phyloP scores from a whole-genome alignment of 2,888 invertebrate species.

The Stenoptilia bipunctidactyla region DNA sequence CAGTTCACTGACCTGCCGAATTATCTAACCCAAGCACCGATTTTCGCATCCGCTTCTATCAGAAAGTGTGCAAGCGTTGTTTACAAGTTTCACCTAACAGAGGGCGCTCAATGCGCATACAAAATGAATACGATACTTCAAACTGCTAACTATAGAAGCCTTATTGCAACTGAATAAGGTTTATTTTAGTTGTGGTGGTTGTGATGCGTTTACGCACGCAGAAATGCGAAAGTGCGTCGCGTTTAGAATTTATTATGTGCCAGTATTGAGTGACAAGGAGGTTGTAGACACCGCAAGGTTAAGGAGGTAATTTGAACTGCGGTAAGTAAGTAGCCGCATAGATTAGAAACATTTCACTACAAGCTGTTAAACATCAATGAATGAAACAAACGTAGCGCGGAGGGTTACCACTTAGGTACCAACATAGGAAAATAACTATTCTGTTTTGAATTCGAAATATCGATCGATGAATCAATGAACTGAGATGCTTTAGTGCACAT shows the following conservation, averaged over 20 bases:
- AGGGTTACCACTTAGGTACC: too few relatives aligned
- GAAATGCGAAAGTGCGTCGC: slow-evolving; percentile 40
- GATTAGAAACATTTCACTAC: too few relatives aligned
- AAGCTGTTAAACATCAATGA: too few relatives aligned
- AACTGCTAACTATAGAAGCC: neutral
- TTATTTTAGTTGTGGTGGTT: slow-evolving; percentile 7
- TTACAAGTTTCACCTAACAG: slow-evolving; percentile 44
- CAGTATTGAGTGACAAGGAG: neutral
- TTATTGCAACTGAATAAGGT: neutral
- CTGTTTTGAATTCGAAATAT: too few relatives aligned
- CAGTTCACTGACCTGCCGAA: slow-evolving; percentile 22
- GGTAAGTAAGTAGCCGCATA: too few relatives aligned
- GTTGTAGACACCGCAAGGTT: neutral
- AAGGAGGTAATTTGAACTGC: too few relatives aligned
- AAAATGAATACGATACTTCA: slow-evolving; percentile 16
- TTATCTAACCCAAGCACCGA: slow-evolving; percentile 26
- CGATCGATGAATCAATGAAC: too few relatives aligned
- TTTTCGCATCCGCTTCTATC: slow-evolving; percentile 42
- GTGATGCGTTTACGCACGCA: slow-evolving; percentile 14
- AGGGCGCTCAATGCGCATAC: slow-evolving; percentile 39
- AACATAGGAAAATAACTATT: too few relatives aligned
- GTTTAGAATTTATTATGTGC: slow-evolving; percentile 15
- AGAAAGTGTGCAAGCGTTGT: slow-evolving; percentile 47
- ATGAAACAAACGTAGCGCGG: too few relatives aligned
- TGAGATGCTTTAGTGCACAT: too few relatives aligned